phyloP scores from a whole-genome alignment of 1,140 invertebrate species.

The Brachionus angularis region DNA sequence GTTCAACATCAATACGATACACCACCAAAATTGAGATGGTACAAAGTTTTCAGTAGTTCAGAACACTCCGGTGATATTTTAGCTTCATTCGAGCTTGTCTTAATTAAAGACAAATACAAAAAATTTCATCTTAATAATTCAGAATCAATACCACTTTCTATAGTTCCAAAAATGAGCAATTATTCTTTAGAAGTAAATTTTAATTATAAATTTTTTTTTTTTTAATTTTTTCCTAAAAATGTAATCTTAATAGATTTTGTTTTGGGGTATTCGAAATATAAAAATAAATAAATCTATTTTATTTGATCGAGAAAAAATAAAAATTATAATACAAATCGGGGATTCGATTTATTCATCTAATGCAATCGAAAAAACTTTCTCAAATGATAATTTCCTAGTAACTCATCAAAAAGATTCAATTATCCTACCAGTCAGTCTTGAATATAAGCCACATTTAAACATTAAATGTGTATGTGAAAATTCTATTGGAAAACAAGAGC shows the following conservation, averaged over 20 bases:
- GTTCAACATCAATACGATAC: neutral
- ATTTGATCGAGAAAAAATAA: conserved; percentile 14
- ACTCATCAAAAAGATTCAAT: conserved; percentile 7
- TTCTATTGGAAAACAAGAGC: conserved; percentile 31
- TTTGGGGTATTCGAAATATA: conserved; percentile 18
- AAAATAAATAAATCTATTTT: conserved; percentile 10
- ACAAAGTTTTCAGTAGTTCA: neutral
- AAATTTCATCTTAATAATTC: neutral
- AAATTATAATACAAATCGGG: conserved; percentile 29
- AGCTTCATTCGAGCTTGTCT: conserved; percentile 28
- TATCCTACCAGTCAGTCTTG: neutral
- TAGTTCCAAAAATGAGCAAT: conserved; percentile 27
- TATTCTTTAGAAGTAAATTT: conserved; percentile 28
- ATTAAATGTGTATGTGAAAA: conserved; percentile 39
- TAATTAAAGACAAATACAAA: neutral
- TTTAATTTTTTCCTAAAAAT: too few species aligned
- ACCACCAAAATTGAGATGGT: conserved; percentile 31
- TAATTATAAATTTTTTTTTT: neutral
- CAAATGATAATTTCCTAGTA: conserved; percentile 28
- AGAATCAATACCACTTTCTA: neutral
- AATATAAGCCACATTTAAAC: conserved; percentile 42
- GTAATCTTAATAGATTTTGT: too few species aligned
- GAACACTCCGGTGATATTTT: conserved; percentile 23
- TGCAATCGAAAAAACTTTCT: conserved; percentile 19
- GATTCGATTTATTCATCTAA: conserved; percentile 19